phyloP scores from a whole-genome alignment of 2,888 invertebrate species.

The Chymomyza procnemis region DNA sequence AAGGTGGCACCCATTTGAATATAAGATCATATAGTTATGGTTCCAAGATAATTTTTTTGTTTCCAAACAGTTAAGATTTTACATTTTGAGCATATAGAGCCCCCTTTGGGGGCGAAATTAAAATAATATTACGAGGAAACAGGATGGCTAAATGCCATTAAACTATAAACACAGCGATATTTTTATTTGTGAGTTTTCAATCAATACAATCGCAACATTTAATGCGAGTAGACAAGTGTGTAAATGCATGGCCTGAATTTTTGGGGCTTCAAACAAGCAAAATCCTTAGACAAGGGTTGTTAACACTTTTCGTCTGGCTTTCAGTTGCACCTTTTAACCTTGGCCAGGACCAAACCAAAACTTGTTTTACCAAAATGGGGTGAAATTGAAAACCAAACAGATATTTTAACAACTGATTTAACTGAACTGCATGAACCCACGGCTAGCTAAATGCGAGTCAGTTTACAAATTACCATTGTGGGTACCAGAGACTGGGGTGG shows the following conservation, averaged over 20 bases:
- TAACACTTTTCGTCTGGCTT: slow-evolving; percentile 44
- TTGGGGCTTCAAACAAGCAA: slow-evolving; percentile 49
- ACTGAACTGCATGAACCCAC: slow-evolving; percentile 61
- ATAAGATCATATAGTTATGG: too few relatives aligned
- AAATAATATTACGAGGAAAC: too few relatives aligned
- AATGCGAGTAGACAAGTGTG: too few relatives aligned
- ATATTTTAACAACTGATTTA: slow-evolving; percentile 70
- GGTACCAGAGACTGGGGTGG: not conserved
- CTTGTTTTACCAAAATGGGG: slow-evolving; percentile 12
- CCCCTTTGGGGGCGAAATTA: too few relatives aligned
- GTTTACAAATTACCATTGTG: slow-evolving; percentile 25
- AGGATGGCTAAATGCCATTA: too few relatives aligned
- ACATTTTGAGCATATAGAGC: too few relatives aligned
- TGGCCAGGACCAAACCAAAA: slow-evolving; percentile 25
- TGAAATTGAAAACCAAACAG: slow-evolving; percentile 38
- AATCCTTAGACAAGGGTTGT: slow-evolving; percentile 34
- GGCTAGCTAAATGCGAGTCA: slow-evolving; percentile 25
- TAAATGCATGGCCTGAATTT: slow-evolving; percentile 9
- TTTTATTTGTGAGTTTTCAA: too few relatives aligned
- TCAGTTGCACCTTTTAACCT: slow-evolving; percentile 55
- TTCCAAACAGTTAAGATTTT: too few relatives aligned
- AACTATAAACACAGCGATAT: too few relatives aligned
- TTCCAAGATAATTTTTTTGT: too few relatives aligned
- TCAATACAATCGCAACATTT: not conserved
- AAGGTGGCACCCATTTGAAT: too few relatives aligned